Base-by-base conservation (phyloP, 2,113 vertebrate genomes). In the Garra rufa region DNA sequence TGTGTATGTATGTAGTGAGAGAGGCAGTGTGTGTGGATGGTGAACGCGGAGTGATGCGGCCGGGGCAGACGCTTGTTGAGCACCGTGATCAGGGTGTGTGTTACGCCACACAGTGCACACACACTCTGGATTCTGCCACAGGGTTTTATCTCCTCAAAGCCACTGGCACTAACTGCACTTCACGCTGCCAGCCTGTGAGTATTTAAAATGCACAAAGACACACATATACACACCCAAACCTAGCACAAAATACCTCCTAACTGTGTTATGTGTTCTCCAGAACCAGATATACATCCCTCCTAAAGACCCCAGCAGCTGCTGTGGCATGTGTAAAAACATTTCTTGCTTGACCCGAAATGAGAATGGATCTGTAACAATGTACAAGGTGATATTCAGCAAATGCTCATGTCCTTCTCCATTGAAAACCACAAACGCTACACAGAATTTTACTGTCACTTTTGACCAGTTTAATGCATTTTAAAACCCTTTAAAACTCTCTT, bases 211-310 rank as follows among this genome's bases (percentile, higher is more conserved):
- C 21, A 63, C 26, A 67, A 26, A 50, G 4, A 17, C 24, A 73
- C 28, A 30, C 41, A 76, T 17, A 76, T 28, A 59, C 17, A 28
- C 55, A 70, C 46, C 70, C 48, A 69, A 71, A 1, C 17, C 50
- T 15, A 73, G 57, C 15, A 70, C 28, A 48, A 71, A 9, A 52
- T 61, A 28, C 76, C 76, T 79, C 34, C 26, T 81, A 52, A 67
- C 24, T 44, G n/a, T 34, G 9, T 74, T 73, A 9, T 87, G 5
- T 92, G 74, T 92, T 34, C 83, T 81, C 34, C 92, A 99, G 98
- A 98, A 99, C 89, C 97, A 99, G 92, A 92, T 98, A 26, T 99
- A 99, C 2, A 83, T 97, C 41, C 95, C 95, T 80, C 95, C 98
- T 0, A 94, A 93, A 89, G 98, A 98, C 88, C 94, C 95, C 90